phyloP scores from a whole-genome alignment of 2,113 vertebrate species.

The Numenius arquata region DNA sequence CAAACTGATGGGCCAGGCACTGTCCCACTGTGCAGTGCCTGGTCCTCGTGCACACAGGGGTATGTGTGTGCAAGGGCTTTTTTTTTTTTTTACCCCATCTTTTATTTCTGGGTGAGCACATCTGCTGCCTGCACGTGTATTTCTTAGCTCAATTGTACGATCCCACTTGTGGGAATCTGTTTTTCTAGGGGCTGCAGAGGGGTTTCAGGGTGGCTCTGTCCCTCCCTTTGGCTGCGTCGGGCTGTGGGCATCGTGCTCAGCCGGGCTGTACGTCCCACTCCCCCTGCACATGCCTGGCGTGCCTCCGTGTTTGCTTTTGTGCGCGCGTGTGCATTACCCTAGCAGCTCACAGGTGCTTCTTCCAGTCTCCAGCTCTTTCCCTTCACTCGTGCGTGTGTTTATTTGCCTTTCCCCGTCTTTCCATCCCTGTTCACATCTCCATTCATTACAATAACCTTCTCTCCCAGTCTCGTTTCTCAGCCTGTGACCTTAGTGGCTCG shows the following conservation, averaged over 20 bases:
- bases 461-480: neutral
- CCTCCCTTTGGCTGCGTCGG: neutral
- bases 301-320: neutral
- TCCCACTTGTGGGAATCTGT: neutral
- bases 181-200: neutral
- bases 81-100: rapidly evolving
- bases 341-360: neutral
- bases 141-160: neutral
- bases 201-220: rapidly evolving
- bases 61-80: neutral
- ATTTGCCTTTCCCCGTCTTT: neutral
- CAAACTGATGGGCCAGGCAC: neutral
- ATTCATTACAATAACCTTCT: neutral
- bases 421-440: neutral
- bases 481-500: neutral
- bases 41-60: rapidly evolving
- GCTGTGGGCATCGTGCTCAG: rapidly evolving
- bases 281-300: rapidly evolving
- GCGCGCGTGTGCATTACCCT: neutral
- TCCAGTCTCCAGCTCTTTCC: neutral
- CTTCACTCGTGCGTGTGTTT: neutral
- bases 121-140: neutral
- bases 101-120: neutral
- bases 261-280: neutral
- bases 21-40: rapidly evolving